Percentiles rank a stretch among this genome's conserved stretches.
phyloP scores from a whole-genome alignment of 2,888 invertebrate species.

The Pegoplata infirma region DNA sequence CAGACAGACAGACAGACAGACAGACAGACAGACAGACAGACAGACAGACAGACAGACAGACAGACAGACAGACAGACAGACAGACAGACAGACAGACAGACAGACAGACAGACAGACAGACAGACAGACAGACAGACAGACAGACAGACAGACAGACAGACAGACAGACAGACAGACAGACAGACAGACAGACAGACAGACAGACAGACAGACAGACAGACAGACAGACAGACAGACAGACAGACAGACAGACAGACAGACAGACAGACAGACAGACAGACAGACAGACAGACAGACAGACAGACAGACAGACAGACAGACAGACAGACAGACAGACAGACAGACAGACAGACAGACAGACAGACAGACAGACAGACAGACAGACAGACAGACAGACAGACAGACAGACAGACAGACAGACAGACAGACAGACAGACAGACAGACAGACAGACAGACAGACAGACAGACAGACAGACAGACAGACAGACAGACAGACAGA shows the following conservation, averaged over 20 bases:
- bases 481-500: conserved; percentile 21
- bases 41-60: conserved; percentile 23
- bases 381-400: conserved; percentile 25
- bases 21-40: conserved; percentile 25
- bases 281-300: conserved; percentile 23
- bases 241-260: conserved; percentile 23
- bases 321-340: conserved; percentile 23
- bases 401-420: conserved; percentile 23
- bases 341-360: conserved; percentile 25
- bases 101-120: conserved; percentile 25
- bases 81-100: conserved; percentile 21
- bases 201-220: conserved; percentile 21
- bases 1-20: conserved; percentile 23
- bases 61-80: conserved; percentile 25
- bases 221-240: conserved; percentile 23
- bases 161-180: conserved; percentile 23
- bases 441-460: conserved; percentile 21
- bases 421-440: conserved; percentile 25
- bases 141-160: conserved; percentile 14
- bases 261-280: conserved; percentile 25
- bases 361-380: conserved; percentile 23
- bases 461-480: conserved; percentile 20
- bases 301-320: conserved; percentile 25
- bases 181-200: conserved; percentile 25
- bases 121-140: conserved; percentile 19